Evolutionary conservation across 2,888 invertebrate species (phyloP).

Genomic region (Nasonovia ribisnigri): DNA sequence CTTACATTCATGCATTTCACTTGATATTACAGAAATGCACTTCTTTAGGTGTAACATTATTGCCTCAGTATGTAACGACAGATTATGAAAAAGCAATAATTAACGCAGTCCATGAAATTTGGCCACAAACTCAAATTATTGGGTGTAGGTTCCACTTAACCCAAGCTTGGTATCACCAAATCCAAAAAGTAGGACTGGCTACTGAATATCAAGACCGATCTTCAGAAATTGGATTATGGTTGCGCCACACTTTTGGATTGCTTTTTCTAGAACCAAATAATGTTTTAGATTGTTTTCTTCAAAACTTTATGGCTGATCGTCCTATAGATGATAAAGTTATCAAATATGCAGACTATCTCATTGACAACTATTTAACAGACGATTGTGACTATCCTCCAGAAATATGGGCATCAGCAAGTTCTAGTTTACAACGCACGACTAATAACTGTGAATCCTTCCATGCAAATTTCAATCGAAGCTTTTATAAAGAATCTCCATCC

Average conservation of each 20-base stretch:
- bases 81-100: neutral
- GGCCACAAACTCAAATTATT: neutral
- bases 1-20: no score
- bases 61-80: no score
- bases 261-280: slow-evolving; percentile 27
- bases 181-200: no score
- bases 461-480: neutral
- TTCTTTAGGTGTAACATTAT: no score
- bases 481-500: neutral
- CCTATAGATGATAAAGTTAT: neutral
- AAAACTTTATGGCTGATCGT: slow-evolving; percentile 7
- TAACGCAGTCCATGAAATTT: neutral
- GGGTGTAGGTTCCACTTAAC: no score
- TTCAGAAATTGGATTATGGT: neutral
- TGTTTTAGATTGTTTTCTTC: neutral
- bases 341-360: no score
- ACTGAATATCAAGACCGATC: no score
- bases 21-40: no score
- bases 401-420: neutral
- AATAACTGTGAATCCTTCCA: neutral
- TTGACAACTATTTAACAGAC: no score
- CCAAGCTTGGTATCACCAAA: no score
- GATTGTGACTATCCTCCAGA: neutral
- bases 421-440: neutral
- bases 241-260: slow-evolving; percentile 6